Percentiles rank a stretch among this genome's conserved stretches.
phyloP scores from a whole-genome alignment of 1,140 invertebrate genomes.

The Orchestia grillus region DNA sequence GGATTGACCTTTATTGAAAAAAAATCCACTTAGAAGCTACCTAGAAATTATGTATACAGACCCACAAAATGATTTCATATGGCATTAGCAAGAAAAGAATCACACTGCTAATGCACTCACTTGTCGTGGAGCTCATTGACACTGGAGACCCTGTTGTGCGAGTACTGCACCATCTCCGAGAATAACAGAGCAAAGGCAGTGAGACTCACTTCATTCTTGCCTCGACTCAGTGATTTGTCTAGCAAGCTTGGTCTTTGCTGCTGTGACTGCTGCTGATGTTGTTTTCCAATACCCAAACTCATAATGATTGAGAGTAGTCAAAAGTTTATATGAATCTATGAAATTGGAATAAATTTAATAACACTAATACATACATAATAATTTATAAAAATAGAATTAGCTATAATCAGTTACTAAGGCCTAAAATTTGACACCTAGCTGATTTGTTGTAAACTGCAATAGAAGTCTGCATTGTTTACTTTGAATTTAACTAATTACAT shows the following conservation, averaged over 20 bases:
- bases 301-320: background rate
- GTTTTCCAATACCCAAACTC: slow-evolving; percentile 37
- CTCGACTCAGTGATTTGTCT: slow-evolving; percentile 92
- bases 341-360: background rate
- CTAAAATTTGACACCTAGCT: background rate
- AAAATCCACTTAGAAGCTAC: background rate
- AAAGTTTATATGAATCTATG: background rate
- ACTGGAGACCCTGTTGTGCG: slow-evolving; percentile 94
- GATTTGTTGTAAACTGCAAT: background rate
- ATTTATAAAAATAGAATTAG: background rate
- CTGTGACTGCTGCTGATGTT: slow-evolving; percentile 38
- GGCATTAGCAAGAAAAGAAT: background rate
- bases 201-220: slow-evolving; percentile 91
- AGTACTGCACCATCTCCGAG: slow-evolving; percentile 98
- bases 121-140: slow-evolving; percentile 94
- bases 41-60: no score
- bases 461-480: background rate
- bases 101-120: slow-evolving; percentile 74
- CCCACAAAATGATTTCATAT: no score
- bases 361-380: background rate
- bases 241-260: slow-evolving; percentile 83
- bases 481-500: background rate
- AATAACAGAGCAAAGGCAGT: slow-evolving; percentile 96
- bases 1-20: background rate
- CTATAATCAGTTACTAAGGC: background rate